Percentiles rank a stretch among this genome's conserved stretches.
Evolutionary conservation across 2,797 vertebrate genomes (phyloP).

Genomic region (Malurus leucopterus): DNA sequence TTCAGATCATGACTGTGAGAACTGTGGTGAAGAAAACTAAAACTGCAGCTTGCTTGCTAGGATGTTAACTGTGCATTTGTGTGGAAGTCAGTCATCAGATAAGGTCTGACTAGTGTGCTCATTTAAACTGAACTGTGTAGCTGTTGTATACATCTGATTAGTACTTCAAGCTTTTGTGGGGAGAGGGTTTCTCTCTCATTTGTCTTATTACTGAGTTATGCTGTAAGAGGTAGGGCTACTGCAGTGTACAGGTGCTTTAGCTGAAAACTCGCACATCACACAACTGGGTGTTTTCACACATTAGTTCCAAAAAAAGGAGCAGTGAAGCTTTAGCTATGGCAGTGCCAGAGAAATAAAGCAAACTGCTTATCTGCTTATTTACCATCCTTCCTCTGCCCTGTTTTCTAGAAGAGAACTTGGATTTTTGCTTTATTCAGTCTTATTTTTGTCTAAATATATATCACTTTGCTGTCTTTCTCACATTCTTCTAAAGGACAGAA

Average conservation of each 20-base stretch:
- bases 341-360: not conserved
- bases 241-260: not conserved
- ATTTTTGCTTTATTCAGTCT: not conserved
- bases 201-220: not conserved
- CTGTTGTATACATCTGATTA: not conserved
- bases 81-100: not conserved
- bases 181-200: not conserved
- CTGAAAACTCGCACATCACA: not conserved
- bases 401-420: not conserved
- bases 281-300: not conserved
- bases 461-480: not conserved
- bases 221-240: not conserved
- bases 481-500: not conserved
- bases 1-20: not conserved
- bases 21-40: not conserved
- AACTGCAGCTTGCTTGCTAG: not conserved
- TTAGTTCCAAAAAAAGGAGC: not conserved
- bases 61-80: not conserved
- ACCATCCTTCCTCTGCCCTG: accelerated
- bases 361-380: accelerated
- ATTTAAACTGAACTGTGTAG: not conserved
- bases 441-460: not conserved
- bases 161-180: not conserved
- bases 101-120: not conserved
- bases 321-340: not conserved